Conservation (phyloP, 2,888 invertebrate species). For the Pandemis heparana region DNA sequence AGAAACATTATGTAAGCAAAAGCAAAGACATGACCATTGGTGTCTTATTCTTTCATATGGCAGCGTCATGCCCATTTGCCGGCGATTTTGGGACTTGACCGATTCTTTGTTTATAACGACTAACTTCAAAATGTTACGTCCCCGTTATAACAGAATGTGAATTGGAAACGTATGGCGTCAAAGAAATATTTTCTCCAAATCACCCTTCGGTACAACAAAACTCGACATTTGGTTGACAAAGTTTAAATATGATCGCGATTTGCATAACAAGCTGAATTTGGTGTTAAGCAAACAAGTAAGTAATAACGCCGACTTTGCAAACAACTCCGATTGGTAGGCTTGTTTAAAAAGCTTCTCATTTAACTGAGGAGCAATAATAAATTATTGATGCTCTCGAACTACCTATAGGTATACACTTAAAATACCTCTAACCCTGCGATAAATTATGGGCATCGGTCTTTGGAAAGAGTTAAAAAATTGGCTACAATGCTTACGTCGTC, state of each 20-base stretch:
- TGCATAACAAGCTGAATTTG: constrained; percentile 41
- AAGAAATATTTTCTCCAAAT: constrained; percentile 16
- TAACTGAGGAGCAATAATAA: neutral
- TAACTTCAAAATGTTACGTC: neutral
- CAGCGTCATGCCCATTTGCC: too few relatives aligned
- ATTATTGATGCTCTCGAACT: neutral
- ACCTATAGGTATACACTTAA: neutral
- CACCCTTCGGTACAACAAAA: constrained; percentile 21
- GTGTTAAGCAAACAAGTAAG: constrained; percentile 31
- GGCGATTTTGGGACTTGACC: neutral
- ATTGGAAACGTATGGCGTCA: constrained; percentile 16
- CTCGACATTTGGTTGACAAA: constrained; percentile 31
- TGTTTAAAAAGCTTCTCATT: constrained; percentile 15
- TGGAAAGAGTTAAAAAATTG: too few relatives aligned
- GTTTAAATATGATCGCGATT: constrained; percentile 41
- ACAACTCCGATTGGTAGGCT: constrained; percentile 22
- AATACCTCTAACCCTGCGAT: too few relatives aligned
- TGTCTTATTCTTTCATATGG: too few relatives aligned
- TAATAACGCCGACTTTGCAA: constrained; percentile 28
- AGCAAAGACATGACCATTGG: too few relatives aligned
- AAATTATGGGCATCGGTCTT: too few relatives aligned
- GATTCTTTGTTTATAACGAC: neutral
- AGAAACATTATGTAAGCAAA: too few relatives aligned
- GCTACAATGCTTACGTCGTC: too few relatives aligned
- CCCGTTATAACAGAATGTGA: constrained; percentile 4